phyloP scores from a whole-genome alignment of 2,888 invertebrate species.

The Abrostola tripartita region DNA sequence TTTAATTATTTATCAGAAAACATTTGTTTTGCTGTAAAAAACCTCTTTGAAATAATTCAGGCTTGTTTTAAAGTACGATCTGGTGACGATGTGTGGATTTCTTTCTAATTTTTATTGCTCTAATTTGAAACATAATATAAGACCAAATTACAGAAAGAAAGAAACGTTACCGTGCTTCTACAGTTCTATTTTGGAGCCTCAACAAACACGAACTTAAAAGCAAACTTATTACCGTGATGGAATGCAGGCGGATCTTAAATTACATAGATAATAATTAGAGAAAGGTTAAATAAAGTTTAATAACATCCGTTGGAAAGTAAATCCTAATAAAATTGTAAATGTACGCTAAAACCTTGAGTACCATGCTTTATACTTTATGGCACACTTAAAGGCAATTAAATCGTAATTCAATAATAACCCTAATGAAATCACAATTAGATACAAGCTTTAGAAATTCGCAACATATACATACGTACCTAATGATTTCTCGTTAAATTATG shows the following conservation, averaged over 20 bases:
- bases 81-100: too few species aligned
- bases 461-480: neutral
- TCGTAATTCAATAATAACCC: neutral
- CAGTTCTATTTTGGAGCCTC: too few species aligned
- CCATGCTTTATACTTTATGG: too few species aligned
- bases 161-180: too few species aligned
- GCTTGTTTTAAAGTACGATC: too few species aligned
- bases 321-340: constrained; percentile 8
- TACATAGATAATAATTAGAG: constrained; percentile 28
- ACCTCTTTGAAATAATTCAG: too few species aligned
- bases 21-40: too few species aligned
- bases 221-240: constrained; percentile 25
- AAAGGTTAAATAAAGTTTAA: constrained; percentile 38
- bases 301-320: constrained; percentile 27
- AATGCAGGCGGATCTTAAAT: constrained; percentile 22
- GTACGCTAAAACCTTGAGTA: neutral
- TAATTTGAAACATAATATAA: too few species aligned
- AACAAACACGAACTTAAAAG: constrained; percentile 24
- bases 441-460: neutral
- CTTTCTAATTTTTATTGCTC: too few species aligned
- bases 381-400: neutral
- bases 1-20: too few species aligned
- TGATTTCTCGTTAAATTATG: too few species aligned
- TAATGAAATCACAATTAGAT: neutral
- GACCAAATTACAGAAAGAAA: too few species aligned